A percentile compares a stretch with the other conserved stretches of the same genome.
Evolutionary conservation across 2,888 invertebrate species (phyloP).

Genomic region (Erebia palarica): DNA sequence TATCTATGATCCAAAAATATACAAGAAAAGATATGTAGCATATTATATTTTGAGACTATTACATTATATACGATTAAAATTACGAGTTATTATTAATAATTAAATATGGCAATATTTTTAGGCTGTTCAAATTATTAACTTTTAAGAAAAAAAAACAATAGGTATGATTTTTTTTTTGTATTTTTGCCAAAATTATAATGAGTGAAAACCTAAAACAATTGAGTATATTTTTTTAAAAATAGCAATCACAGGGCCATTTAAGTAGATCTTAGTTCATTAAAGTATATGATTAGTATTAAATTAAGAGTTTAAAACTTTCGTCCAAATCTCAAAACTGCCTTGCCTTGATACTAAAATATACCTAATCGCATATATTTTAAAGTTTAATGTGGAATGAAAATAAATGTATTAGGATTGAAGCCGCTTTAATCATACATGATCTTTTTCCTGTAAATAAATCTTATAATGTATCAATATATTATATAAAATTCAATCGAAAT

Average conservation of each 20-base stretch:
- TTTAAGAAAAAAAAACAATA: neutral
- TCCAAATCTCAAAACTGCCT: neutral
- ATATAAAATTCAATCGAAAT: no score
- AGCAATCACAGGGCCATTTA: conserved; percentile 3
- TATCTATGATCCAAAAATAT: conserved; percentile 24
- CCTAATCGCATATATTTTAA: neutral
- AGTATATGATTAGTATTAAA: neutral
- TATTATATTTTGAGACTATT: conserved; percentile 20
- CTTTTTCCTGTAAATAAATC: neutral
- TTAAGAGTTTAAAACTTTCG: no score
- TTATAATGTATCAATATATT: neutral
- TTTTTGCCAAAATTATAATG: neutral
- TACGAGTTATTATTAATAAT: neutral
- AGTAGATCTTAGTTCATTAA: neutral
- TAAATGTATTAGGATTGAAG: neutral
- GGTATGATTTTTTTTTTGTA: neutral
- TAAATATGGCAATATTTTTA: conserved; percentile 22
- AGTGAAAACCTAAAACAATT: neutral
- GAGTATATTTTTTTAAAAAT: neutral
- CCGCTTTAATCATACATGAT: neutral
- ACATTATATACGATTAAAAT: neutral
- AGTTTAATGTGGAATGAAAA: neutral
- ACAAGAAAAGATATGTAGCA: conserved; percentile 22
- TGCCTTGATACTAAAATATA: neutral
- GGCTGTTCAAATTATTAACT: neutral